Evolutionary conservation across 2,113 vertebrate species (phyloP).

Genomic region (Oreocharis arfaki): DNA sequence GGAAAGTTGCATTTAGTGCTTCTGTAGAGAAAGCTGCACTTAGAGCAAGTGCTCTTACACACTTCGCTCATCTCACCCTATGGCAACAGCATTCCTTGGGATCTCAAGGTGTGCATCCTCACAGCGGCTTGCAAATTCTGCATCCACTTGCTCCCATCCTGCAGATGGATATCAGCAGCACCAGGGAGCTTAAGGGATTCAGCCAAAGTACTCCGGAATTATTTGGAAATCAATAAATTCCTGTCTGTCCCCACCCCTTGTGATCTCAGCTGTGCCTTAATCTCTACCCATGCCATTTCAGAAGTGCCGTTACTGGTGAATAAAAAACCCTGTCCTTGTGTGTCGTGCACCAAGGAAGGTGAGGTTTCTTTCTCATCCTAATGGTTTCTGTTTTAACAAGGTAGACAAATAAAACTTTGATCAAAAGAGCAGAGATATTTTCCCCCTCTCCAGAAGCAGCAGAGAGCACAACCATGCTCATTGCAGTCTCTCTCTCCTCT

Average conservation of each 20-base stretch:
- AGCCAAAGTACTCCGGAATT: background rate
- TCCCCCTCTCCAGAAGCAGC: background rate
- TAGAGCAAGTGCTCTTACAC: background rate
- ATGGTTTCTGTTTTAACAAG: background rate
- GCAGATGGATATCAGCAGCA: background rate
- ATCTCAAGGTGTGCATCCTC: background rate
- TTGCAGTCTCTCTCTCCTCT: background rate
- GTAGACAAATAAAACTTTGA: background rate
- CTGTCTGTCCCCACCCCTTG: background rate
- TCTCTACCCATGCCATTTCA: background rate
- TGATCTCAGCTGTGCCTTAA: slow-evolving; percentile 10
- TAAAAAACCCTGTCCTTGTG: background rate
- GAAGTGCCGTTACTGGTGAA: background rate
- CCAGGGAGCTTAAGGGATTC: background rate
- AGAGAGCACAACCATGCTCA: background rate
- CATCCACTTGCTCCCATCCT: background rate
- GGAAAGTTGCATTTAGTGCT: background rate
- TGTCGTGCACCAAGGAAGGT: background rate
- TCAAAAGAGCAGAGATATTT: background rate
- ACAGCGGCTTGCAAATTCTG: background rate
- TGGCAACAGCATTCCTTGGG: background rate
- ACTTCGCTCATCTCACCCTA: background rate
- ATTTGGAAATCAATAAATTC: slow-evolving; percentile 9
- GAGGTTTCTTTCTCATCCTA: background rate
- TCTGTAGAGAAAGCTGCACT: background rate